Evolutionary conservation across 2,888 invertebrate species (phyloP), one percentile per base, ranked within the genome.

Genomic region (Acronicta leporina): DNA sequence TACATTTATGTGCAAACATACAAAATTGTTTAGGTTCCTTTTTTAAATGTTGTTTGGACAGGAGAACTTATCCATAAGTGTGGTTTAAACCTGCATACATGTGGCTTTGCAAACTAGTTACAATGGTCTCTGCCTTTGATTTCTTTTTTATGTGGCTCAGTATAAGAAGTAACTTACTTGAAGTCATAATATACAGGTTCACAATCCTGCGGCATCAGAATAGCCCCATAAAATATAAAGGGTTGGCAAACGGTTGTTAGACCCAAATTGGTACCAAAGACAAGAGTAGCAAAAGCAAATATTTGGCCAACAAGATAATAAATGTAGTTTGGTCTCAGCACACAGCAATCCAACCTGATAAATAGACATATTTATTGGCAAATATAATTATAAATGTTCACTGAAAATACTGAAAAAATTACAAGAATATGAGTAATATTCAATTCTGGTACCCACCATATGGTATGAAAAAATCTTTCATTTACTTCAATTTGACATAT

Each of bases 181-280:
- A 96, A 96, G 79, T 97, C 96, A 86, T 96, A 96, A 87, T 98
- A 98, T 0, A 97, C 97, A 89, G 97, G 97, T 68, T 96, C 96
- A 89, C 98, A 98, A 86, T 98, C 97, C 82, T 97, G 96, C 2
- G 98, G 98, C 75, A 98, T 85, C 38, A 98, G 94, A 73, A 98
- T 93, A 51, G 95, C 94, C 50, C 95, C 96, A 79, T 96, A 95
- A 42, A 96, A 89, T 79, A 95, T 95, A 80, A 96, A 96, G 0
- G 98, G 98, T 88, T 97, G 97, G 82, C 98, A 98, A 0, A 98
- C 96, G n/a, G 98, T 97, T 0, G 98, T 98, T 73, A 98, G 90
- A 2, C 97, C 97, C 51, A 98, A 92, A 89, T 98, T 97, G 5
- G 97, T 96, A 45, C 97, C 97, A 86, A 97, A 96, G 43, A 96